Conservation (phyloP, 2,113 vertebrate genomes). For the Gallinago media region DNA sequence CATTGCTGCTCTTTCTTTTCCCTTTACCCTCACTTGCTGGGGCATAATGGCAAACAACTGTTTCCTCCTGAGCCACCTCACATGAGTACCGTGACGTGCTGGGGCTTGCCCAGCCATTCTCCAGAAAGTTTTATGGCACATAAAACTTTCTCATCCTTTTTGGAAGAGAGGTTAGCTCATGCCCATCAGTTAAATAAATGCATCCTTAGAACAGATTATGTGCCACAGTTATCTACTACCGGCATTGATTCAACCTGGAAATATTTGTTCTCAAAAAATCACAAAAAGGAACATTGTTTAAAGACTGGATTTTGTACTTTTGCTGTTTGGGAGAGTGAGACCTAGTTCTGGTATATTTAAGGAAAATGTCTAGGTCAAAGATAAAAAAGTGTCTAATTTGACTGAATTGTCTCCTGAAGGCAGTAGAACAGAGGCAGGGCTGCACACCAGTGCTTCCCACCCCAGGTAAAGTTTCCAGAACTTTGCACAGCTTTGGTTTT, state of each 20-base stretch:
- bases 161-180: not conserved
- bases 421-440: not conserved
- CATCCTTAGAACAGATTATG: not conserved
- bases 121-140: not conserved
- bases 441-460: not conserved
- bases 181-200: not conserved
- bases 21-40: not conserved
- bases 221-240: not conserved
- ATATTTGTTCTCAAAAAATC: not conserved
- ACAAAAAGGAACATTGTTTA: not conserved
- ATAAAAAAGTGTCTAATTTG: not conserved
- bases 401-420: not conserved
- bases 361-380: not conserved
- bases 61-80: not conserved
- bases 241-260: not conserved
- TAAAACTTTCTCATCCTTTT: not conserved
- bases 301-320: not conserved
- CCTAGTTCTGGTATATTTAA: not conserved
- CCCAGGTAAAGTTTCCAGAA: not conserved
- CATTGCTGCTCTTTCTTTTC: not conserved
- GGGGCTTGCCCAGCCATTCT: not conserved
- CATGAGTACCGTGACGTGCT: rapidly evolving
- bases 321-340: not conserved
- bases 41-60: not conserved
- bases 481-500: not conserved